Percentiles rank a stretch among this genome's conserved stretches.
phyloP scores from a whole-genome alignment of 1,140 invertebrate species.

The Phocides pigmalion region DNA sequence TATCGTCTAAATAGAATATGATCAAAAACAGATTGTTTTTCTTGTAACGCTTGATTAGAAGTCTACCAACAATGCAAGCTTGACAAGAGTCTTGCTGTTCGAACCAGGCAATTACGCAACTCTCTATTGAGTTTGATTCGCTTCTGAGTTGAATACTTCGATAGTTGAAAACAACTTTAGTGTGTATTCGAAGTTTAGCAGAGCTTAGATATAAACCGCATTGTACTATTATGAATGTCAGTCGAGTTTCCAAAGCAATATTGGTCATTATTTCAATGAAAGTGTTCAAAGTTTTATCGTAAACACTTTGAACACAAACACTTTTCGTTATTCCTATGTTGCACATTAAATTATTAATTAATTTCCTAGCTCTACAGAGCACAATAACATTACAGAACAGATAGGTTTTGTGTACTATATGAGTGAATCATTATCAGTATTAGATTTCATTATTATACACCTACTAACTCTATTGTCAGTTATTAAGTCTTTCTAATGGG shows the following conservation, averaged over 20 bases:
- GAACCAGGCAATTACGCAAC: constrained; percentile 27
- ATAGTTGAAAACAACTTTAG: constrained; percentile 16
- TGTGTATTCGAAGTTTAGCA: constrained; percentile 14
- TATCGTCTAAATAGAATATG: background rate
- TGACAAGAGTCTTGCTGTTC: constrained; percentile 18
- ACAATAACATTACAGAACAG: too few species aligned
- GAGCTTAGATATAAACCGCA: constrained; percentile 6
- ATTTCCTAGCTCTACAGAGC: too few species aligned
- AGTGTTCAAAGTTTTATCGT: too few species aligned
- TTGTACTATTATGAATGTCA: background rate
- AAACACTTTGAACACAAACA: too few species aligned
- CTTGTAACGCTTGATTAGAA: constrained; percentile 26
- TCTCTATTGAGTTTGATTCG: constrained; percentile 29
- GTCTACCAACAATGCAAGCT: constrained; percentile 19
- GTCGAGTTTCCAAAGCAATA: constrained; percentile 8
- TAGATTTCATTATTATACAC: too few species aligned
- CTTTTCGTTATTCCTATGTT: too few species aligned
- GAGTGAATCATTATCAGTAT: too few species aligned
- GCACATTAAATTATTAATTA: too few species aligned
- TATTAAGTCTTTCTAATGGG: too few species aligned
- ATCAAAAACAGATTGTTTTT: constrained; percentile 6
- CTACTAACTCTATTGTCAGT: too few species aligned
- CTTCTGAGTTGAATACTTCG: constrained; percentile 28
- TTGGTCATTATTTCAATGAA: background rate
- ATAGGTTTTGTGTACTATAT: too few species aligned